These are phyloP conservation scores for Cydia splendana DNA, from an alignment of 1,140 invertebrate species.

Conservation along the genomic window DNA sequence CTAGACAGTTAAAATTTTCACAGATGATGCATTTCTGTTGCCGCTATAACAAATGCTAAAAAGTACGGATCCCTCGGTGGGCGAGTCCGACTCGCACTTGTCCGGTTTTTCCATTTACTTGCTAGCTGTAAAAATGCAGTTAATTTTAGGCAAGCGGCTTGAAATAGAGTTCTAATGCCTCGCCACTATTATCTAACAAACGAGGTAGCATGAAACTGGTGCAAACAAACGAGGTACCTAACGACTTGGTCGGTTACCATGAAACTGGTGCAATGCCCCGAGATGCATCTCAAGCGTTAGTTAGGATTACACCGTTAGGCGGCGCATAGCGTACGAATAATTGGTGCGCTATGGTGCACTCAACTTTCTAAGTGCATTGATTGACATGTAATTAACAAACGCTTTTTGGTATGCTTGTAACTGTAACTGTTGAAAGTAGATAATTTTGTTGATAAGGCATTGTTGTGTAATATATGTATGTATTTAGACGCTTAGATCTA, in stretches of 20 bases:
- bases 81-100: too few species aligned
- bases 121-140: too few species aligned
- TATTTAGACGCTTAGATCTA: too few species aligned
- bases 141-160: too few species aligned
- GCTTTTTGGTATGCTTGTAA: background rate
- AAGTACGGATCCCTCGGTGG: too few species aligned
- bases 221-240: background rate
- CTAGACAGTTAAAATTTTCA: too few species aligned
- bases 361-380: background rate
- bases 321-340: background rate
- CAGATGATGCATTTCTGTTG: too few species aligned
- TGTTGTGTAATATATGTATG: background rate
- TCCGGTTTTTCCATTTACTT: too few species aligned
- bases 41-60: too few species aligned
- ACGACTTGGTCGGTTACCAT: background rate
- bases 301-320: background rate
- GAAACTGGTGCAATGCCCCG: conserved; percentile 5
- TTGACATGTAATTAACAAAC: background rate
- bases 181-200: background rate
- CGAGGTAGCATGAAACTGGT: background rate
- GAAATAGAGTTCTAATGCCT: too few species aligned
- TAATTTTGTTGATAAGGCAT: background rate
- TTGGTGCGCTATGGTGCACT: conserved; percentile 4
- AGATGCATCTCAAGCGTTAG: background rate
- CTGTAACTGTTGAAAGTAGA: background rate